Evolutionary conservation across 1,140 invertebrate species (phyloP), one percentile per base, ranked within the genome.

Genomic region (Drosophila arizonae): DNA sequence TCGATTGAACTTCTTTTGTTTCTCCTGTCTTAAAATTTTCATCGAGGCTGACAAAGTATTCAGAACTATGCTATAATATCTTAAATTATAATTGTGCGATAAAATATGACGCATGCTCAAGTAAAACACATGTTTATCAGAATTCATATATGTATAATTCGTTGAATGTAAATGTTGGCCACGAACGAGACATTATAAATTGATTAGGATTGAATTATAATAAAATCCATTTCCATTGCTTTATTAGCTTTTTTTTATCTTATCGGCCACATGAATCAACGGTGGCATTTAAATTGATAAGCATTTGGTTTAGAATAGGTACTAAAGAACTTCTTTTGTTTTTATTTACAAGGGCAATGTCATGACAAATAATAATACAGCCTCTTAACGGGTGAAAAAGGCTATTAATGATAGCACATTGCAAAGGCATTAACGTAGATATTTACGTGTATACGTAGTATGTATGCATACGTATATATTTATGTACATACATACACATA

Each of bases 291-390:
- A 57, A 69, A 36, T 43, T 63, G 72, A 77, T 61, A 77, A 64
- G 52, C 36, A 15, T 43, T 24, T 41, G 41, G 46, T 50, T 69
- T 62, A 30, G 21, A 36, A 41, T 52, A 36, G 66, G 82, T 87
- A 57, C 82, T 81, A 64, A 64, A 70, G 81, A 56, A 86, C 81
- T 81, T 66, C 15, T 76, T 76, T 65, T 81, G 78, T 86, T 87
- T 72, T 81, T 68, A 67, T 81, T 76, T 75, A 21, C 45, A 6
- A 43, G 13, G n/a, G 43, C 43, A 36, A 36, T 30, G 8, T 36
- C 9, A 36, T 17, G 48, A 11, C 45, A 24, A 24, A 24, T 24
- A 24, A 24, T 24, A 24, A 24, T 24, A 24, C 21, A 24, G 2
- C 21, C 21, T 24, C 36, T 26, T 43, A 10, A 26, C 6, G 45